phyloP scores from a whole-genome alignment of 2,797 vertebrate species.

The Alexandromys oeconomus region DNA sequence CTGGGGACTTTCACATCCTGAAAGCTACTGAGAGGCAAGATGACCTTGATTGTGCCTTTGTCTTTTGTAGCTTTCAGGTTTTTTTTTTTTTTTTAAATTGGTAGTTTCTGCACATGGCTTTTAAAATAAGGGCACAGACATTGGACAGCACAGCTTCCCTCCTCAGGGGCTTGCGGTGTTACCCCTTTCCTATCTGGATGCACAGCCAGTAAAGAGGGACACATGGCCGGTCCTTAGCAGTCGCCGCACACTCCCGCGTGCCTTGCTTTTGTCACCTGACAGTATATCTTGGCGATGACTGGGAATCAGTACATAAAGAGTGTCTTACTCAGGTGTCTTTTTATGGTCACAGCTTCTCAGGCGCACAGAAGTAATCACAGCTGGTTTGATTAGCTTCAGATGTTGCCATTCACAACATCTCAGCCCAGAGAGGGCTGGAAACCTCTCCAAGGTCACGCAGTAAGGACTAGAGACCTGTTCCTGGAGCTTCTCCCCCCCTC shows the following conservation, averaged over 20 bases:
- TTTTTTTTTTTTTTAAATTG: background rate
- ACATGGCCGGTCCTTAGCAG: conserved; percentile 43
- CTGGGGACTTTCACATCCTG: background rate
- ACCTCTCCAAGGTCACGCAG: conserved; percentile 78
- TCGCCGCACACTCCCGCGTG: conserved; percentile 30
- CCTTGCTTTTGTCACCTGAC: conserved; percentile 80
- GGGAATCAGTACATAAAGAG: conserved; percentile 83
- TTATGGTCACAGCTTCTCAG: conserved; percentile 77
- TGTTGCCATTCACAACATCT: conserved; percentile 75
- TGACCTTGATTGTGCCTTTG: conserved; percentile 43
- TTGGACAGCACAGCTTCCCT: background rate
- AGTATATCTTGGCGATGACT: conserved; percentile 81
- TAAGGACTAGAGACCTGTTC: conserved; percentile 48
- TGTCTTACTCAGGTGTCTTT: conserved; percentile 79
- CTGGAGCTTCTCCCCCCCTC: background rate
- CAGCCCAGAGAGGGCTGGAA: conserved; percentile 76
- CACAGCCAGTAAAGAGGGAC: conserved; percentile 5
- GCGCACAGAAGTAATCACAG: conserved; percentile 82
- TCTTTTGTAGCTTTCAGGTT: background rate
- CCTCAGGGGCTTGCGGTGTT: background rate
- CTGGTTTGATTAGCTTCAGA: conserved; percentile 80
- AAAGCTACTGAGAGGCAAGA: conserved; percentile 34
- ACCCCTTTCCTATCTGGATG: conserved; percentile 2
- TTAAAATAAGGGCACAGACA: background rate
- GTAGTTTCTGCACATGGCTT: conserved; percentile 1